phyloP scores from a whole-genome alignment of 2,797 vertebrate genomes.

The Chromis chromis region DNA sequence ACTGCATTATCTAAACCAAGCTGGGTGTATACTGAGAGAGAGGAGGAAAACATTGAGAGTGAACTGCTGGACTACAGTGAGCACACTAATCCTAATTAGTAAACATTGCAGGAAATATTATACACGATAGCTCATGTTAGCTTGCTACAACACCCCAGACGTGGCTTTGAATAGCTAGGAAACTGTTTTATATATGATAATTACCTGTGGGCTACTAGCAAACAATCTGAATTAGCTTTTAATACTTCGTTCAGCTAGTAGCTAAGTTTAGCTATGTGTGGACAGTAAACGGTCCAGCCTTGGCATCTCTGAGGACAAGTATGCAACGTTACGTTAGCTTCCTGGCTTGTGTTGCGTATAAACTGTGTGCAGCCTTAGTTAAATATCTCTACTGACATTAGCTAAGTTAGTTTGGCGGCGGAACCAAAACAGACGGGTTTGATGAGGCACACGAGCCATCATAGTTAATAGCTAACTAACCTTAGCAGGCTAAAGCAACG shows the following conservation, averaged over 20 bases:
- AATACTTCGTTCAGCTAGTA: background rate
- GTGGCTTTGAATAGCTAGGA: background rate
- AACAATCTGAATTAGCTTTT: background rate
- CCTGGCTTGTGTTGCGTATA: conserved; percentile 5
- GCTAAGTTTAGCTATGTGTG: conserved; percentile 15
- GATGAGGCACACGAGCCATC: conserved; percentile 1
- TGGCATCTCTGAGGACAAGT: background rate
- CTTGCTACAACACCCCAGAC: background rate
- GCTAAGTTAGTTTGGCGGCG: background rate
- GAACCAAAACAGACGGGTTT: background rate
- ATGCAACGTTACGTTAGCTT: conserved; percentile 26
- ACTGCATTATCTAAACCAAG: background rate
- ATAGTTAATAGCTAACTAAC: conserved; percentile 59
- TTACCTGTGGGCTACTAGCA: background rate
- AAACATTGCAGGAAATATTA: no score
- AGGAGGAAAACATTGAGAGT: background rate
- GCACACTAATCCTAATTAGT: background rate
- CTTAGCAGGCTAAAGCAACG: conserved; percentile 47
- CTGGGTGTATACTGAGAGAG: background rate
- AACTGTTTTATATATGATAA: background rate
- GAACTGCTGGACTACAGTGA: no score
- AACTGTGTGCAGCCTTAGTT: background rate
- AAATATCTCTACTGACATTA: background rate
- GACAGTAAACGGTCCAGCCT: background rate
- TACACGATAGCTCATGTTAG: no score